Conservation (phyloP, 1,140 invertebrate species). For the Drosophila teissieri region DNA sequence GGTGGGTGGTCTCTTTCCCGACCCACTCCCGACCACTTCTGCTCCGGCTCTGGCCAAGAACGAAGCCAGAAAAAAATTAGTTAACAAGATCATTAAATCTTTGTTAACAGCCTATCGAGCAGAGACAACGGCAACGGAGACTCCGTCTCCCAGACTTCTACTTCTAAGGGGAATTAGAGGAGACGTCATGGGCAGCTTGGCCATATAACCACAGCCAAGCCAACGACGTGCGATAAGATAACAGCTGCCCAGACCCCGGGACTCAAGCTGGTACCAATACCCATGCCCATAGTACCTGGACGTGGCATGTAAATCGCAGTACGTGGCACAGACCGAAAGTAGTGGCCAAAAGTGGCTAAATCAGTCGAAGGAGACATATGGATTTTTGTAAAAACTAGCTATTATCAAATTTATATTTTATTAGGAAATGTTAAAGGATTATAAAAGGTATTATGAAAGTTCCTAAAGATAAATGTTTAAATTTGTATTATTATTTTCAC, state of each 20-base stretch:
- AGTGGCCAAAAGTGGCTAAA: neutral
- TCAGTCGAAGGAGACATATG: too few relatives aligned
- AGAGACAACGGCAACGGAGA: constrained; percentile 15
- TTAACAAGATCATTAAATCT: constrained; percentile 82
- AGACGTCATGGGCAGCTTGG: constrained; percentile 31
- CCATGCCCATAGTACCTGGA: constrained; percentile 19
- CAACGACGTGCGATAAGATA: constrained; percentile 60
- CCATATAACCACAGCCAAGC: constrained; percentile 14
- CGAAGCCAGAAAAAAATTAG: constrained; percentile 56
- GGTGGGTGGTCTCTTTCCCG: constrained; percentile 60
- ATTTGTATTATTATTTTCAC: too few relatives aligned
- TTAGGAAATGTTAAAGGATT: too few relatives aligned
- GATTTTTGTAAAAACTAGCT: neutral
- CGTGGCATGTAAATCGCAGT: constrained; percentile 52
- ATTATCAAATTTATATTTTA: neutral
- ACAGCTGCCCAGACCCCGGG: constrained; percentile 22
- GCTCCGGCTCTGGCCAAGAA: constrained; percentile 18
- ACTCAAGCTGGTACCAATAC: constrained; percentile 4
- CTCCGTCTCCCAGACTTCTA: neutral
- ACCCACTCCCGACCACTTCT: neutral
- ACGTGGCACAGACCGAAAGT: constrained; percentile 25
- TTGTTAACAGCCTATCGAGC: constrained; percentile 65
- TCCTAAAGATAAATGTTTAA: too few relatives aligned
- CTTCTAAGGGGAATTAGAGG: constrained; percentile 40
- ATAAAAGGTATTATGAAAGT: too few relatives aligned